These are phyloP conservation scores for Linurgus olivaceus DNA, from an alignment of 2,797 vertebrate species.

Conservation along the genomic window DNA sequence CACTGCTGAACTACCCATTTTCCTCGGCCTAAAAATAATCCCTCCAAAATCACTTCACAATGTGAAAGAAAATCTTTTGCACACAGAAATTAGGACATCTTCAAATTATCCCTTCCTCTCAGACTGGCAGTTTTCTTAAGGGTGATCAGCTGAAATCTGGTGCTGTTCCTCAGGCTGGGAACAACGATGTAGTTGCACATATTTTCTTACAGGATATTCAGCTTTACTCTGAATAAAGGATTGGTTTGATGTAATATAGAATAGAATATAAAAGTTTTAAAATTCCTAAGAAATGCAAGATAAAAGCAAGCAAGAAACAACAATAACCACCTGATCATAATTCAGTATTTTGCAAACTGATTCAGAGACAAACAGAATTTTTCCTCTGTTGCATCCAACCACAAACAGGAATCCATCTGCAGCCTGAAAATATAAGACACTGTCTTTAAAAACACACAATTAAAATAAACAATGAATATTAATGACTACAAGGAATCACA, in stretches of 20 bases:
- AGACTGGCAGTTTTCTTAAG: background rate
- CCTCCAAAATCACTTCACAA: background rate
- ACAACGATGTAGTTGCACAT: background rate
- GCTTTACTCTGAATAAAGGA: background rate
- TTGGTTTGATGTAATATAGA: background rate
- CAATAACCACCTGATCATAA: constrained; percentile 86
- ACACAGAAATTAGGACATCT: constrained; percentile 14
- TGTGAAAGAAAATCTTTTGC: background rate
- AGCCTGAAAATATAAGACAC: constrained; percentile 77
- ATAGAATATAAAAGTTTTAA: background rate
- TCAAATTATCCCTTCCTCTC: background rate
- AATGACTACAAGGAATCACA: background rate
- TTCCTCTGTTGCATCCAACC: constrained; percentile 94
- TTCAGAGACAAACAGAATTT: constrained; percentile 94
- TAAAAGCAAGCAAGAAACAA: background rate
- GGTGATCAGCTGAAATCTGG: background rate
- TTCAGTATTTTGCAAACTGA: constrained; percentile 91
- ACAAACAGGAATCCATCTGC: constrained; percentile 96
- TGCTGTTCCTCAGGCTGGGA: background rate
- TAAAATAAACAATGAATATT: background rate
- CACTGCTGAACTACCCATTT: background rate
- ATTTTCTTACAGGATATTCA: background rate
- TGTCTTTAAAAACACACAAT: background rate
- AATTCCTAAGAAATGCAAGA: background rate
- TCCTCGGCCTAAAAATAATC: background rate